Conservation (phyloP, 2,113 vertebrate genomes). For the Rhagologus leucostigma region DNA sequence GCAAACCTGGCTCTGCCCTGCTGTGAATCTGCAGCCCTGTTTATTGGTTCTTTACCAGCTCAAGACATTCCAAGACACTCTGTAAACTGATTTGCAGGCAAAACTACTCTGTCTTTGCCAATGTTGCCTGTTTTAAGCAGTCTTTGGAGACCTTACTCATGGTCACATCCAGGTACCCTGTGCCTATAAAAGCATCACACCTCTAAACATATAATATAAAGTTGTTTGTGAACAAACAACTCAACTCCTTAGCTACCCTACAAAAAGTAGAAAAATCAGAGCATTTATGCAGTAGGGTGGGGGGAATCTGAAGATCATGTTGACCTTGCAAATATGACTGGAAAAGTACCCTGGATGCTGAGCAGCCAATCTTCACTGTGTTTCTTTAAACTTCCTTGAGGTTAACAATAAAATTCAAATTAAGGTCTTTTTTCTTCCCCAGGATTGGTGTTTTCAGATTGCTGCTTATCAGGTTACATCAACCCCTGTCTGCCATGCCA, state of each 20-base stretch:
- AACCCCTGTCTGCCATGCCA: neutral
- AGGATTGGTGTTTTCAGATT: neutral
- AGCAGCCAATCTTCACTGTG: neutral
- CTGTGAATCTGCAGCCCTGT: neutral
- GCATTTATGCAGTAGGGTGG: neutral
- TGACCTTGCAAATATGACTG: neutral
- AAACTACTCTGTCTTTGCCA: neutral
- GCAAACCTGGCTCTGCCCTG: neutral
- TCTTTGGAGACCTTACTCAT: neutral
- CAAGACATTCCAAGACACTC: neutral
- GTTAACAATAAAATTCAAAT: slow-evolving; percentile 34
- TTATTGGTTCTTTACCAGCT: neutral
- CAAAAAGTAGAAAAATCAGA: neutral
- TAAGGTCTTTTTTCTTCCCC: neutral
- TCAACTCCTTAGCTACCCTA: neutral
- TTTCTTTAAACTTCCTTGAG: neutral
- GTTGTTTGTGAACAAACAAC: neutral
- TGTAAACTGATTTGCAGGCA: neutral
- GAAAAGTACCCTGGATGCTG: neutral
- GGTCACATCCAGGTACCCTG: neutral
- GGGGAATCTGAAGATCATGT: neutral
- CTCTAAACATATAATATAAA: neutral
- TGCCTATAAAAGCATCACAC: neutral
- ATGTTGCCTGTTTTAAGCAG: neutral
- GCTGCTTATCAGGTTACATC: slow-evolving; percentile 12